phyloP scores from a whole-genome alignment of 2,888 invertebrate species.

The Gastrophysa polygoni region DNA sequence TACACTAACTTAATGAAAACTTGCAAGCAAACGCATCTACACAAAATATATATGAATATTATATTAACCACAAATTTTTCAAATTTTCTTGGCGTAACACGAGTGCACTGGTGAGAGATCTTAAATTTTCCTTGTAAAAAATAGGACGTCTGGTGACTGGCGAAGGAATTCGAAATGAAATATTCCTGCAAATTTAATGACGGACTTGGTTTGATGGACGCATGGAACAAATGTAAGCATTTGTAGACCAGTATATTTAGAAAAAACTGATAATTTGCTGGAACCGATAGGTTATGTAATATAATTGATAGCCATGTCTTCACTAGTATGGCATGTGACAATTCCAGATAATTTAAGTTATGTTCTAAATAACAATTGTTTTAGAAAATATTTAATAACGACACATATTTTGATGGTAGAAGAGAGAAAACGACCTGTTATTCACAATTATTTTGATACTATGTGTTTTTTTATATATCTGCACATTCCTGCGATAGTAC shows the following conservation, averaged over 20 bases:
- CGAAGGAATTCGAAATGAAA: slow-evolving; percentile 30
- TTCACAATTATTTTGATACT: too few species aligned
- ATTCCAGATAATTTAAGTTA: slow-evolving; percentile 22
- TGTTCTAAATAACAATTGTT: slow-evolving; percentile 15
- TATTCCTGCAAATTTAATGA: slow-evolving; percentile 47
- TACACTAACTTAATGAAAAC: slow-evolving; percentile 56
- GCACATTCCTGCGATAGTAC: too few species aligned
- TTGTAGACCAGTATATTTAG: slow-evolving; percentile 45
- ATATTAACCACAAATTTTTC: slow-evolving; percentile 45
- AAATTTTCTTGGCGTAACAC: slow-evolving; percentile 46
- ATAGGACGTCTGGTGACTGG: slow-evolving; percentile 46
- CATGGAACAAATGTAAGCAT: slow-evolving; percentile 56
- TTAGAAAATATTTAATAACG: neutral
- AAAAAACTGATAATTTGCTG: slow-evolving; percentile 22
- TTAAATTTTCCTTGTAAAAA: slow-evolving; percentile 40
- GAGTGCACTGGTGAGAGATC: slow-evolving; percentile 51
- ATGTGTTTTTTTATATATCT: too few species aligned
- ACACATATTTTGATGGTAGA: neutral
- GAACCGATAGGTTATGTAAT: slow-evolving; percentile 8
- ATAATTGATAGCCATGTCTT: slow-evolving; percentile 26
- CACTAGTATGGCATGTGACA: slow-evolving; percentile 19
- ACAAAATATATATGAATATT: slow-evolving; percentile 55
- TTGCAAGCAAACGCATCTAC: slow-evolving; percentile 59
- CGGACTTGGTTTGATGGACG: slow-evolving; percentile 55
- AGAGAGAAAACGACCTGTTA: neutral